Base-by-base conservation (phyloP, 2,888 invertebrate genomes). In the Melinopterus prodromus region DNA sequence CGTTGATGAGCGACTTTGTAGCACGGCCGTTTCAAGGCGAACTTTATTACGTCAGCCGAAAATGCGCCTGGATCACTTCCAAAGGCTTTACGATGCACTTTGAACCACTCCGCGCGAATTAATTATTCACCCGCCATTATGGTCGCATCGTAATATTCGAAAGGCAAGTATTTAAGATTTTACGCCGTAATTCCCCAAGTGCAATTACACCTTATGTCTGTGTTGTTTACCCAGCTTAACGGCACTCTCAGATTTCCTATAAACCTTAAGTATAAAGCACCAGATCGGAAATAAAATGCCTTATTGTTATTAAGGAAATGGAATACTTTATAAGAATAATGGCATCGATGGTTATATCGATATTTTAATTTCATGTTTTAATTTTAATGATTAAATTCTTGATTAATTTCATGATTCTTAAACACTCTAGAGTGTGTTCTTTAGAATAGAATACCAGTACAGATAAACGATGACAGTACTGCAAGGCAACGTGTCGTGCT, bases 71-170 rank as follows among this genome's bases (percentile, higher is more conserved):
- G 74, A 36, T 36, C 36, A n/a, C 16, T 74, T 74, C 74, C 74
- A 37, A 36, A n/a, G n/a, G 36, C 37, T 74, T 74, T 37, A 74
- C 35, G 74, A 74, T 35, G 74, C 74, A 74, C 74, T 74, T 74
- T 74, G 74, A 35, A 37, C 36, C 74, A 74, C 74, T 74, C 74
- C 12, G 74, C 26, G n/a, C 36, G 35, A 74, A 74, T 74, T 74
- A 74, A 74, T 74, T 74, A 36, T 74, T 74, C 74, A 74, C 36
- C 74, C 6, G 35, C n/a, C 74, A 37, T 74, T 71, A 36, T 36
- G 74, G 36, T 35, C 36, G 35, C 35, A 74, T 35, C 35, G 37
- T 74, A 74, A 74, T 74, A 74, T 74, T 26, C 26, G 36, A 15
- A 9, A 53, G 53, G 53, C 12, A 12, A 53, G 53, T 53, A 53